Percentiles rank a stretch among this genome's conserved stretches.
Evolutionary conservation across 2,888 invertebrate species (phyloP).

Genomic region (Dexiosoma caninum): DNA sequence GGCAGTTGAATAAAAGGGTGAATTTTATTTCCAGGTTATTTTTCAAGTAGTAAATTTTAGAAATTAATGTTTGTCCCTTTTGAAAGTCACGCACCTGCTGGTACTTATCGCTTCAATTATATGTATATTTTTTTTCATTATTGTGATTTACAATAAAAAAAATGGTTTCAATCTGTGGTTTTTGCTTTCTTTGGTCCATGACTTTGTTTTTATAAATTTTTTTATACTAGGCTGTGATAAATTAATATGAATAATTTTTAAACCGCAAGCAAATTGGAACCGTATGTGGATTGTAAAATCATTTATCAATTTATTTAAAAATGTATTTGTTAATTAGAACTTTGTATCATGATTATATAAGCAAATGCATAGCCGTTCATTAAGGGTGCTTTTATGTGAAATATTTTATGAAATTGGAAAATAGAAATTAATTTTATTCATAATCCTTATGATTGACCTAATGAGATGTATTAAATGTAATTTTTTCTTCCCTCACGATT

Average conservation of each 20-base stretch:
- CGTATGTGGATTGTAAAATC: conserved; percentile 38
- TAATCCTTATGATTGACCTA: too few species aligned
- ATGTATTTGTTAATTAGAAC: conserved; percentile 28
- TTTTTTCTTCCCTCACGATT: too few species aligned
- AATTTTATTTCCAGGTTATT: not conserved
- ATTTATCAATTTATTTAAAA: conserved; percentile 34
- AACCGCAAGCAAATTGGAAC: conserved; percentile 48
- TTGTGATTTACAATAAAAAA: not conserved
- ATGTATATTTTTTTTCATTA: not conserved
- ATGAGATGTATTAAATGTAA: too few species aligned
- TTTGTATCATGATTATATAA: not conserved
- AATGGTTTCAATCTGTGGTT: conserved; percentile 19
- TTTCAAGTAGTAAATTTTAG: too few species aligned
- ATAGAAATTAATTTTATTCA: too few species aligned
- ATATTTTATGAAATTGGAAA: too few species aligned
- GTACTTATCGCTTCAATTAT: conserved; percentile 25
- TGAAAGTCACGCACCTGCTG: not conserved
- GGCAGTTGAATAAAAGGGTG: too few species aligned
- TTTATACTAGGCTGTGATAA: conserved; percentile 24
- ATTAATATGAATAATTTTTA: conserved; percentile 52
- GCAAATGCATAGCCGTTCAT: too few species aligned
- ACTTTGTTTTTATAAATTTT: conserved; percentile 21
- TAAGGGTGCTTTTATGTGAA: too few species aligned
- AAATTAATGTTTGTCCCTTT: not conserved
- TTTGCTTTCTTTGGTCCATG: conserved; percentile 28